Conservation (phyloP, 2,888 invertebrate genomes). For the Prosapia bicincta region DNA sequence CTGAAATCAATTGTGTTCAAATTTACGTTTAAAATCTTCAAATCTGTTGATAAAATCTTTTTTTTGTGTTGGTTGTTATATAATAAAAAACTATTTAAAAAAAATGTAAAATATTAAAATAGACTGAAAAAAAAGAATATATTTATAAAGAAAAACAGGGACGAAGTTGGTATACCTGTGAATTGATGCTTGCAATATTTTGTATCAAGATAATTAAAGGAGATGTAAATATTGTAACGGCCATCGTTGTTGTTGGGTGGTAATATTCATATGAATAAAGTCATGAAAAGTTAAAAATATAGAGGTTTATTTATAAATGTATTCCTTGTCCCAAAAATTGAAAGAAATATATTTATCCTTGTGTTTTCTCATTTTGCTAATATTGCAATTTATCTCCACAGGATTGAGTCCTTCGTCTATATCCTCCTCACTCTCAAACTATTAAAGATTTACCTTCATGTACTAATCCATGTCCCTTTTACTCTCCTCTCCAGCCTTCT, state of each 20-base stretch:
- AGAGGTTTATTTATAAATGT: too few species aligned
- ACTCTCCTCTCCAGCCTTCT: too few species aligned
- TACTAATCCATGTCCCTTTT: too few species aligned
- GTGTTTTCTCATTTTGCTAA: too few species aligned
- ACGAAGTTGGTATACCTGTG: background rate
- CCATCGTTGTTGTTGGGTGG: conserved; percentile 25
- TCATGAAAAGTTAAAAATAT: background rate
- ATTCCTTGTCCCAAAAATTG: too few species aligned
- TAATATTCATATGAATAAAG: conserved; percentile 26
- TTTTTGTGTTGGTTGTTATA: background rate
- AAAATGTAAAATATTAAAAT: background rate
- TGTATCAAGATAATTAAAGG: background rate
- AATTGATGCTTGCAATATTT: background rate
- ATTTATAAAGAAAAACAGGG: background rate
- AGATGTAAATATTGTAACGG: conserved; percentile 21
- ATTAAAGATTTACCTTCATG: too few species aligned
- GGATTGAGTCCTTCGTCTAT: too few species aligned
- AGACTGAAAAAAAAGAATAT: background rate
- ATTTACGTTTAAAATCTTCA: background rate
- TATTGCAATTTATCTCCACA: too few species aligned
- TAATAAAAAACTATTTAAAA: background rate
- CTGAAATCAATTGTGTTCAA: background rate
- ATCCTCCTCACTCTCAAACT: too few species aligned
- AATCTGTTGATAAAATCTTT: background rate
- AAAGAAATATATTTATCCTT: too few species aligned